Conservation (phyloP, 2,797 vertebrate genomes). For the Pangasius krempfi region DNA sequence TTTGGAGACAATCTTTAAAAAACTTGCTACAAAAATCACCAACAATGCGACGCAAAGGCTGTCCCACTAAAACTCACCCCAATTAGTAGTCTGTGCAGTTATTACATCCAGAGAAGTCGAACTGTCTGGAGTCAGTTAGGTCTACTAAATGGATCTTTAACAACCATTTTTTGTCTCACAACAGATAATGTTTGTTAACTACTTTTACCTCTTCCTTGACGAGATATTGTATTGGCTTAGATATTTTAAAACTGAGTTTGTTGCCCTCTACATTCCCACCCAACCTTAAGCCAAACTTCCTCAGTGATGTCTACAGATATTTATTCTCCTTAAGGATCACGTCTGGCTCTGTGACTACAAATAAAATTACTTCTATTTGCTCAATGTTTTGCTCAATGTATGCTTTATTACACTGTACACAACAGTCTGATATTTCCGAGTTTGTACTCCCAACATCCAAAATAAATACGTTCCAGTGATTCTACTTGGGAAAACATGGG, state of each 20-base stretch:
- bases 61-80: background rate
- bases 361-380: background rate
- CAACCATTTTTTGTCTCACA: background rate
- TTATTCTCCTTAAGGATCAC: background rate
- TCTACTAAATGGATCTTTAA: background rate
- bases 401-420: background rate
- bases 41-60: background rate
- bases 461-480: background rate
- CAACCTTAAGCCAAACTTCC: background rate
- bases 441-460: background rate
- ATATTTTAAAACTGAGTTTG: background rate
- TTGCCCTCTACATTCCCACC: background rate
- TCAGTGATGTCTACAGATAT: background rate
- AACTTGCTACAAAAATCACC: background rate
- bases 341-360: background rate
- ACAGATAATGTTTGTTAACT: background rate
- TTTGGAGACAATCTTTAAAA: background rate
- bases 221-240: background rate
- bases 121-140: background rate
- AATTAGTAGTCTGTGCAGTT: background rate
- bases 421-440: background rate
- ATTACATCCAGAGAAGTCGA: background rate
- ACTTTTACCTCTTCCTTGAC: background rate
- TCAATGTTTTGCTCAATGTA: background rate
- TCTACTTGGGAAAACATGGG: background rate